phyloP scores from a whole-genome alignment of 2,113 vertebrate genomes.

The Nothobranchius furzeri region DNA sequence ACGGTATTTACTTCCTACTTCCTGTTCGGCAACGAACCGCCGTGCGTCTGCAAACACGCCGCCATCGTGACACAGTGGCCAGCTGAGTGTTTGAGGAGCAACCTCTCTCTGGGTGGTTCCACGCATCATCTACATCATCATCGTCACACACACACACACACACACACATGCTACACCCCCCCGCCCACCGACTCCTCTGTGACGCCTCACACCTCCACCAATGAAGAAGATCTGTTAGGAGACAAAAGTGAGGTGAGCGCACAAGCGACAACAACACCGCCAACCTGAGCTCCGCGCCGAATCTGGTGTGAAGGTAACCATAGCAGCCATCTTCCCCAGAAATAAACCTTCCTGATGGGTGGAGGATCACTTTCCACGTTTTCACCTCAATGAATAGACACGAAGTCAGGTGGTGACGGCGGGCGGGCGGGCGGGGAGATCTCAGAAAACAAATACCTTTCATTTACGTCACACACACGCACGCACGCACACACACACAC shows the following conservation, averaged over 20 bases:
- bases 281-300: slow-evolving; percentile 54
- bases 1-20: slow-evolving; percentile 27
- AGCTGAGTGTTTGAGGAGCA: slow-evolving; percentile 11
- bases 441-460: slow-evolving; percentile 2
- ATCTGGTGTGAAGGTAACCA: slow-evolving; percentile 78
- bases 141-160: slow-evolving; percentile 13
- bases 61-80: slow-evolving; percentile 5
- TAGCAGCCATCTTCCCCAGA: slow-evolving; percentile 76
- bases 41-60: slow-evolving; percentile 1
- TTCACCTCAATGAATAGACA: slow-evolving; percentile 35
- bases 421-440: neutral
- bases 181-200: slow-evolving; percentile 17
- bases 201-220: slow-evolving; percentile 46
- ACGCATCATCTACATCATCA: slow-evolving; percentile 36
- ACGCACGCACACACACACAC: too few relatives aligned
- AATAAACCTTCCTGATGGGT: slow-evolving; percentile 71
- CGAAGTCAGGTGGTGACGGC: slow-evolving; percentile 2
- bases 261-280: slow-evolving; percentile 55
- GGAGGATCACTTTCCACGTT: slow-evolving; percentile 49
- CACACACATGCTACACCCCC: neutral
- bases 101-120: slow-evolving; percentile 36
- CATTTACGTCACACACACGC: slow-evolving; percentile 4
- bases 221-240: slow-evolving; percentile 46
- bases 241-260: slow-evolving; percentile 53
- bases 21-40: neutral